These are phyloP conservation scores for Drosophila miranda DNA, from an alignment of 1,140 invertebrate genomes.

Conservation along the genomic window DNA sequence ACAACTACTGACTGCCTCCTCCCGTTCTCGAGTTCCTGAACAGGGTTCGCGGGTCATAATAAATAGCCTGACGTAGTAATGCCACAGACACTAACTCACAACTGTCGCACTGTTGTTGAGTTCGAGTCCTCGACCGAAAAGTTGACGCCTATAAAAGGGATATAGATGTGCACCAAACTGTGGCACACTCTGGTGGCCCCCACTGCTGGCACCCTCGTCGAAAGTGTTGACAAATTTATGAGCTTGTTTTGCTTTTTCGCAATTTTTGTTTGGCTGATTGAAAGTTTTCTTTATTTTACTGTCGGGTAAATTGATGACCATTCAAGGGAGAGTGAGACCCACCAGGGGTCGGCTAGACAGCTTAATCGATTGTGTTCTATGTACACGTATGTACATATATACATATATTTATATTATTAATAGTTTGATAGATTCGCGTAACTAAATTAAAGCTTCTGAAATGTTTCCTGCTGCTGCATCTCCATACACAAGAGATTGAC, in stretches of 20 bases:
- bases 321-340: slow-evolving; percentile 12
- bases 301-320: slow-evolving; percentile 49
- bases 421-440: slow-evolving; percentile 23
- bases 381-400: slow-evolving; percentile 11
- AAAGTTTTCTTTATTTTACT: slow-evolving; percentile 49
- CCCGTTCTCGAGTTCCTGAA: not conserved
- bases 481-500: too few species aligned
- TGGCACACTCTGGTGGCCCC: slow-evolving; percentile 18
- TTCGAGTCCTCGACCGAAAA: slow-evolving; percentile 40
- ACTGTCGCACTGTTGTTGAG: slow-evolving; percentile 47
- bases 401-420: slow-evolving; percentile 16
- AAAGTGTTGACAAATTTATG: slow-evolving; percentile 78
- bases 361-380: slow-evolving; percentile 49
- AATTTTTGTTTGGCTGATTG: slow-evolving; percentile 56
- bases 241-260: slow-evolving; percentile 66
- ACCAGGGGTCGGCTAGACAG: slow-evolving; percentile 31
- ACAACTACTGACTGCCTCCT: slow-evolving; percentile 3
- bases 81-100: slow-evolving; percentile 64
- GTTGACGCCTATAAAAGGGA: slow-evolving; percentile 67
- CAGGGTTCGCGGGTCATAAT: slow-evolving; percentile 34
- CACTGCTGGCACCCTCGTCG: slow-evolving; percentile 17
- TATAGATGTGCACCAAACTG: slow-evolving; percentile 46
- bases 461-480: slow-evolving; percentile 1
- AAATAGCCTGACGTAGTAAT: slow-evolving; percentile 51
- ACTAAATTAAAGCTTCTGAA: slow-evolving; percentile 7